Base-by-base conservation (phyloP, 2,888 invertebrate genomes). In the Amiota mariae region DNA sequence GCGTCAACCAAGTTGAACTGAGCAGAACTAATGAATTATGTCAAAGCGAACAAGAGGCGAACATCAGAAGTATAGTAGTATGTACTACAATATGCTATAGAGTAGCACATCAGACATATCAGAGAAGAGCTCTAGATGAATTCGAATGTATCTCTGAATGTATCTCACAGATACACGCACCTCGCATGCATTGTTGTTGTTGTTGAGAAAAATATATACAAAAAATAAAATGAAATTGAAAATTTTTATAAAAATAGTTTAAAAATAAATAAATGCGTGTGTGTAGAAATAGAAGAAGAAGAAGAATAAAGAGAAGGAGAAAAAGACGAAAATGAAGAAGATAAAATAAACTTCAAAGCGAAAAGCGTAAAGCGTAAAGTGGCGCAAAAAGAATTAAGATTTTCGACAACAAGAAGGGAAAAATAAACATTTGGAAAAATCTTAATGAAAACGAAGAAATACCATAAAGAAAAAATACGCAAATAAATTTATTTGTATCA, bases 21-120 rank as follows among this genome's bases (percentile, higher is more conserved):
- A 63, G 71, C 77, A 71, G 70, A 75, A 75, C 77, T 76, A 76
- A 79, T 81, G 82, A 85, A 81, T 82, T 83, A 82, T 85, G 83
- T 79, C 74, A 76, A 78, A 78, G 72, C 66, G 36, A 36, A 36
- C 36, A 2, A 36, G 36, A 36, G 36, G 36, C 36, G 6, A 36
- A 36, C 36, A 36, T 36, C 36, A 2, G 36, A 36, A 36, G 36
- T 36, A 36, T 36, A 36, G 2, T 36, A 24, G 24, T 24, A 24
- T 3, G 3, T 24, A 24, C 24, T 24, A 24, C 24, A 24, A 24
- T 24, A 36, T 36, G 6, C 36, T 6, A 6, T 36, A 36, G 2
- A 36, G 36, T n/a, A n/a, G n/a, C n/a, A n/a, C n/a, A 24, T 36
- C 36, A 36, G 36, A 36, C 6, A 36, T 6, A 36, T 36, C 36